Percentiles rank a stretch among this genome's conserved stretches.
Evolutionary conservation across 2,888 invertebrate species (phyloP).

Genomic region (Molanna angustata): DNA sequence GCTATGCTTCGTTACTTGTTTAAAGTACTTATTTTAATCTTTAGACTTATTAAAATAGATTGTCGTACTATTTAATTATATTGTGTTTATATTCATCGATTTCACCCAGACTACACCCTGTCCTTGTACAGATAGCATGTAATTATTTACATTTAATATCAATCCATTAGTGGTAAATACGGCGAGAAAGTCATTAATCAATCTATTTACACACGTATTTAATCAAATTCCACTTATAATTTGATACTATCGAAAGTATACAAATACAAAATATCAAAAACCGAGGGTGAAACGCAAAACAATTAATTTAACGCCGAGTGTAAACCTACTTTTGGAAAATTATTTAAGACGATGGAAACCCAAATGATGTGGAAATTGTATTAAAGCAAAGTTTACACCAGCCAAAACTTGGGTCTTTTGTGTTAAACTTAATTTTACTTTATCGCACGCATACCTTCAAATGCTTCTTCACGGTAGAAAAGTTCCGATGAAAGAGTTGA

Average conservation of each 20-base stretch:
- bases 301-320: conserved; percentile 7
- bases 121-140: no score
- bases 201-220: conserved; percentile 11
- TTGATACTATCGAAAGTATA: no score
- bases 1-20: no score
- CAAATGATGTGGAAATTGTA: conserved; percentile 13
- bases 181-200: conserved; percentile 15
- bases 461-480: no score
- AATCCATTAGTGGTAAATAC: conserved; percentile 14
- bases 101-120: no score
- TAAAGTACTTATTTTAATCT: no score
- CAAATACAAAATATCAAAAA: no score
- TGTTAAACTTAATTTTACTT: not conserved
- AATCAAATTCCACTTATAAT: no score
- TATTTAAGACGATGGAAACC: conserved; percentile 4
- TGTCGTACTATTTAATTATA: no score
- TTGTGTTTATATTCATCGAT: no score
- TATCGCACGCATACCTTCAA: not conserved
- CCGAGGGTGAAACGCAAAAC: conserved; percentile 8
- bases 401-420: conserved; percentile 6
- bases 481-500: not conserved
- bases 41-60: no score
- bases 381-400: not conserved
- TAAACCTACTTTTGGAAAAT: not conserved
- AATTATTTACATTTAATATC: no score